Base-by-base conservation (phyloP, 1,140 invertebrate species). In the Cyclina sinensis region DNA sequence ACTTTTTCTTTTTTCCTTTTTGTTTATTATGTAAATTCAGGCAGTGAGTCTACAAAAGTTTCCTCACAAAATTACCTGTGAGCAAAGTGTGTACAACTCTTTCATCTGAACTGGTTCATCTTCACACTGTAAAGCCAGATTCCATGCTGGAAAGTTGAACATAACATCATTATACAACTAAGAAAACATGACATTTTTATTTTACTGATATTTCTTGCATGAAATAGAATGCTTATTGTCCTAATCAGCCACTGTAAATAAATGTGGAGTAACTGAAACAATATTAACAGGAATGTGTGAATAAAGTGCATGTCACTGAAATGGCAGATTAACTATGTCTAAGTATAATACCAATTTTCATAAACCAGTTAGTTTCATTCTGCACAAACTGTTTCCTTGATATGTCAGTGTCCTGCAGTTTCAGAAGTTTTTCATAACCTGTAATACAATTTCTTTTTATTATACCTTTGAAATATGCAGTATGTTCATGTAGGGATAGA, bases 281-380 rank as follows among this genome's bases (percentile, higher is more conserved):
- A n/a, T n/a, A n/a, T n/a, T n/a, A n/a, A n/a, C n/a, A n/a, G n/a
- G n/a, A n/a, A n/a, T n/a, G n/a, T n/a, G n/a, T n/a, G n/a, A n/a
- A n/a, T n/a, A n/a, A n/a, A n/a, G n/a, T n/a, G n/a, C n/a, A n/a
- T n/a, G n/a, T n/a, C n/a, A n/a, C n/a, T n/a, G n/a, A n/a, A n/a
- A n/a, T n/a, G n/a, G n/a, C n/a, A n/a, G n/a, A n/a, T n/a, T n/a
- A n/a, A n/a, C n/a, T n/a, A n/a, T n/a, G n/a, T n/a, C n/a, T n/a
- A n/a, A n/a, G n/a, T n/a, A n/a, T n/a, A n/a, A 86, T 91, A 94
- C 94, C 92, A 39, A 95, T 92, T 91, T 94, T 95, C 91, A 94
- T 93, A 78, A 95, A 94, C 94, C 94, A 95, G 9, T 82, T 89
- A 21, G 93, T 91, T 79, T 95, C 94, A 51, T 92, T 91, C 35